phyloP scores from a whole-genome alignment of 2,113 vertebrate genomes.

The Catharus fuscescens region DNA sequence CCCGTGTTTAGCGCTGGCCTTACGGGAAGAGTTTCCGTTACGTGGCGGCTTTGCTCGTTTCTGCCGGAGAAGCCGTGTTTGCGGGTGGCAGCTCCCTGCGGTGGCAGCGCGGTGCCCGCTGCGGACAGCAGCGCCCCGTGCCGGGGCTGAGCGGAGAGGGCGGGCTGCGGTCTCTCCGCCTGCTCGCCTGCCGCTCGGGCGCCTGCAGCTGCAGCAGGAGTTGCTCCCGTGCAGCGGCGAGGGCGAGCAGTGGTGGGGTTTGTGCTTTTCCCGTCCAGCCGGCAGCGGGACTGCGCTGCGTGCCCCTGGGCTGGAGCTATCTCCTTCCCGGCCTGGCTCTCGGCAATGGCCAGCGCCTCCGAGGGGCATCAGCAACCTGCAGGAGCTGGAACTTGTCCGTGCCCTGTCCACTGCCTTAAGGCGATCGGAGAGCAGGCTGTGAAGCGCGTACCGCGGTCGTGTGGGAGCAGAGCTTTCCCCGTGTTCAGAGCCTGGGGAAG shows the following conservation, averaged over 20 bases:
- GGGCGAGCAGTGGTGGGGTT: neutral
- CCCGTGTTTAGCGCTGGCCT: neutral
- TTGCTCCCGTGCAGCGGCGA: neutral
- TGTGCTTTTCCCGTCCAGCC: no score
- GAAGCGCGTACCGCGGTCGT: accelerated
- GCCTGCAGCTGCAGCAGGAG: accelerated
- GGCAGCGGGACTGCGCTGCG: neutral
- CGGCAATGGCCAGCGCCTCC: accelerated
- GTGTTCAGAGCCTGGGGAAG: neutral
- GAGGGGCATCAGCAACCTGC: neutral
- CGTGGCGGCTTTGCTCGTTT: neutral
- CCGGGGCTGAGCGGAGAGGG: neutral
- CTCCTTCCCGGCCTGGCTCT: neutral
- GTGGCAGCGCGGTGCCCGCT: neutral
- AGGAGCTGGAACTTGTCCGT: neutral
- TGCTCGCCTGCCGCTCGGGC: neutral
- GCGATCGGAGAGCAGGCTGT: neutral
- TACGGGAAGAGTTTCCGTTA: neutral
- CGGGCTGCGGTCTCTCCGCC: neutral
- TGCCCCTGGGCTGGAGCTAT: neutral
- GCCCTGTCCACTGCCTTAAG: neutral
- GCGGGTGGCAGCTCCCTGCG: neutral
- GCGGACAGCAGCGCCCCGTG: neutral
- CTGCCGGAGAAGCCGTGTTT: neutral
- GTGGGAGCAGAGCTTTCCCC: neutral